Percentiles rank a stretch among this genome's conserved stretches.
phyloP scores from a whole-genome alignment of 2,888 invertebrate species.

The Eucera pruinosa region DNA sequence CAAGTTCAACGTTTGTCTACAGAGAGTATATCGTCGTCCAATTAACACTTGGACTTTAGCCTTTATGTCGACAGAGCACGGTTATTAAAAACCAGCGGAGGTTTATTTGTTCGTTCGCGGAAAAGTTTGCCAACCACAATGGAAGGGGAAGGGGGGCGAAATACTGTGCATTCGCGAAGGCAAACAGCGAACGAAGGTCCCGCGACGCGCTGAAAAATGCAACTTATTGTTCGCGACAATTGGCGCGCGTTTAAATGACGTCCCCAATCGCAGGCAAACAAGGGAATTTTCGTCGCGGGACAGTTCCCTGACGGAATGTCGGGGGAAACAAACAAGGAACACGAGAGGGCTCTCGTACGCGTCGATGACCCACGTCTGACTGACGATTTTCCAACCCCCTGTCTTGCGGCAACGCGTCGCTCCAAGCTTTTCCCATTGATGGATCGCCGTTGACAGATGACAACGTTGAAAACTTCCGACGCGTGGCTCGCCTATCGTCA shows the following conservation, averaged over 20 bases:
- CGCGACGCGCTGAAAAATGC: conserved; percentile 26
- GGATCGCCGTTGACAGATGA: not conserved
- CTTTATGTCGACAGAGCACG: not conserved
- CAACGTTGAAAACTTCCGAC: not conserved
- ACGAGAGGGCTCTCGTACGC: not conserved
- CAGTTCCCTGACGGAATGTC: not conserved
- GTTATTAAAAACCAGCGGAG: not conserved
- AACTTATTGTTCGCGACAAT: conserved; percentile 41
- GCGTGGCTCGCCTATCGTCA: not conserved
- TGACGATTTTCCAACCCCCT: conserved; percentile 18
- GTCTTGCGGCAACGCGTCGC: conserved; percentile 8
- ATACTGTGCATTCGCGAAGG: not conserved
- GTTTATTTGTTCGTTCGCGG: conserved; percentile 1
- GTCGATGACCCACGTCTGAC: not conserved
- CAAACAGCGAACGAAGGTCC: conserved; percentile 6
- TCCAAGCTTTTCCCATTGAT: not conserved
- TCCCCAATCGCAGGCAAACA: not conserved
- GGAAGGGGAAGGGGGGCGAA: not conserved
- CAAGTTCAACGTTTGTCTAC: too few species aligned
- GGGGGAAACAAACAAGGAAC: conserved; percentile 10
- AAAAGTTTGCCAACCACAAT: conserved; percentile 6
- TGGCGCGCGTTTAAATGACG: conserved; percentile 26
- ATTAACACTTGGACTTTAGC: not conserved
- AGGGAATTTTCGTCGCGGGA: conserved; percentile 1
- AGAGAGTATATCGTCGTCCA: conserved; percentile 20